Percentiles rank a stretch among this genome's conserved stretches.
Conservation (phyloP, 1,140 invertebrate genomes). For the Spodoptera litura region DNA sequence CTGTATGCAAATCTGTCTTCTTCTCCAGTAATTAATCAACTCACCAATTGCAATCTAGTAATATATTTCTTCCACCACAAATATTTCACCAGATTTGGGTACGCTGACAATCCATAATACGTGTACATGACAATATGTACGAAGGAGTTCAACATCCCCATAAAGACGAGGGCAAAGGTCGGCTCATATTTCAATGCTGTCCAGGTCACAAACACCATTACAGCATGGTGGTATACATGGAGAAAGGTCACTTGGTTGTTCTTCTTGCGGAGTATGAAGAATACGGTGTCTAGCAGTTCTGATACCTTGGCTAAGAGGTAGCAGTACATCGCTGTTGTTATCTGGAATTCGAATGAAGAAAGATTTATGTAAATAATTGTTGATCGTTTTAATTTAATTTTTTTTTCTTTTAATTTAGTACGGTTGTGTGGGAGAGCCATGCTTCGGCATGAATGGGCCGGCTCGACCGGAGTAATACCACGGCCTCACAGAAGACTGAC, state of each 20-base stretch:
- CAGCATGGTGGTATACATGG: constrained; percentile 90
- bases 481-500: too few species aligned
- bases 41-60: constrained; percentile 92
- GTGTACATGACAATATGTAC: constrained; percentile 92
- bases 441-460: too few species aligned
- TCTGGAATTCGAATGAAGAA: too few species aligned
- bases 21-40: background rate
- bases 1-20: too few species aligned
- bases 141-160: constrained; percentile 88
- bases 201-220: constrained; percentile 87
- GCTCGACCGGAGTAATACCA: too few species aligned
- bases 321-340: constrained; percentile 64
- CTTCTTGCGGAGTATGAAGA: constrained; percentile 92
- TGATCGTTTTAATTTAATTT: too few species aligned
- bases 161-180: constrained; percentile 83
- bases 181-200: constrained; percentile 82
- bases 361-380: too few species aligned
- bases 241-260: constrained; percentile 90
- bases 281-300: constrained; percentile 88
- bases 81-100: constrained; percentile 92
- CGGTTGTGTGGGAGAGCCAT: too few species aligned
- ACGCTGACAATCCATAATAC: constrained; percentile 92
- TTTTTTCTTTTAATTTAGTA: too few species aligned
- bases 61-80: constrained; percentile 97
- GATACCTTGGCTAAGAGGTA: constrained; percentile 55